Base-by-base conservation (phyloP, 2,888 invertebrate genomes). In the Serripes groenlandicus region DNA sequence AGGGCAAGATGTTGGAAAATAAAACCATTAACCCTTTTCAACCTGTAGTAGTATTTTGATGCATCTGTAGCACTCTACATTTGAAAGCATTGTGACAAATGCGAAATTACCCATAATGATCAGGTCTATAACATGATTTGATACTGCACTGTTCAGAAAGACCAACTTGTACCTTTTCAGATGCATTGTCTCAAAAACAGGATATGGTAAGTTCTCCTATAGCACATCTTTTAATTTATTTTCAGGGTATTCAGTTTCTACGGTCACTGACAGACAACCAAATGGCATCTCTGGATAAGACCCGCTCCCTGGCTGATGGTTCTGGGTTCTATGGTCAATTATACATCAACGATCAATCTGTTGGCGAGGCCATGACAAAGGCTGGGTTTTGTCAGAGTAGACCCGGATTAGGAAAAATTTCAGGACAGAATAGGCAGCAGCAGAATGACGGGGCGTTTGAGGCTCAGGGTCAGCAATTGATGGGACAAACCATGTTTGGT, bases 281-380 rank as follows among this genome's bases (percentile, higher is more conserved):
- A 70, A 82, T 89, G 70, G 73, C 90, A n/a, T 86, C 86, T 54
- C 71, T 87, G 7, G 70, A 80, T 5, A 86, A 85, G 32, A 88
- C 87, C 5, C 78, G 85, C 18, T 76, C 83, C 5, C 75, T 92
- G 2, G 80, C 89, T 4, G 92, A 92, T 75, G 87, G 87, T 30
- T 85, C 88, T 28, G 92, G 92, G 7, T 88, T 80, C 73, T 92
- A 90, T 80, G 92, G 89, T 23, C 83, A 90, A 11, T 26, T 92
- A 7, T 90, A 75, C 70, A 75, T 88, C 1, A 83, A 88, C 52
- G 91, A 87, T 0, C 62, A 85, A 21, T 85, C 84, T 64, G 52
- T 92, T 37, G 87, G 84, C 71, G 91, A 92, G 4, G 83, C 86
- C 54, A 86, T 91, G 75, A 74, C 91, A 21, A 85, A 89, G 35